These are phyloP conservation scores for Zaprionus capensis DNA, from an alignment of 1,140 invertebrate species.

Conservation along the genomic window DNA sequence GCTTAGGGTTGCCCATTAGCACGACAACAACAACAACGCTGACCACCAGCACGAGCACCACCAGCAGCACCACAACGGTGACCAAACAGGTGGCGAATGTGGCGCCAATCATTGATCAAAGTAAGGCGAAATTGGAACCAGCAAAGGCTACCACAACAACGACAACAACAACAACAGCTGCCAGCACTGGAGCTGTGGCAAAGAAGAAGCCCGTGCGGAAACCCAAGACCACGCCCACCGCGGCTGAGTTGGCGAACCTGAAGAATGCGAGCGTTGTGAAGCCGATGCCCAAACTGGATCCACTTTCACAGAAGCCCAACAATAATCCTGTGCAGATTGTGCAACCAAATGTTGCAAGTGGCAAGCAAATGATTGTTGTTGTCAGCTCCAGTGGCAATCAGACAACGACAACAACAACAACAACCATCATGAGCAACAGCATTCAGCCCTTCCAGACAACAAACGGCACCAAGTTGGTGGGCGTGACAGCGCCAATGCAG, in stretches of 20 bases:
- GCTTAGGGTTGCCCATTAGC: conserved; percentile 49
- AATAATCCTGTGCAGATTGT: conserved; percentile 82
- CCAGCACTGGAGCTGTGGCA: conserved; percentile 58
- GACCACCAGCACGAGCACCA: conserved; percentile 61
- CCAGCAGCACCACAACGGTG: conserved; percentile 63
- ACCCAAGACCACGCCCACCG: conserved; percentile 71
- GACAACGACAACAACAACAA: conserved; percentile 68
- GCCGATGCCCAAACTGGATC: conserved; percentile 79
- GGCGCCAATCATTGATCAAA: conserved; percentile 81
- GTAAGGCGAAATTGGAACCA: conserved; percentile 75
- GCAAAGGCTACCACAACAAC: conserved; percentile 46
- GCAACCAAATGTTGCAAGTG: conserved; percentile 80
- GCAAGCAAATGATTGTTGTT: conserved; percentile 76
- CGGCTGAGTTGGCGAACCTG: conserved; percentile 65
- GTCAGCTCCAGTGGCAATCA: conserved; percentile 53
- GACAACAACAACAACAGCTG: conserved; percentile 13
- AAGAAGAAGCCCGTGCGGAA: conserved; percentile 81
- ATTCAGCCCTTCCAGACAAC: conserved; percentile 82
- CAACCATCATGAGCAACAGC: conserved; percentile 76
- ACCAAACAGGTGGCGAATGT: conserved; percentile 83
- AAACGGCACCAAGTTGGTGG: conserved; percentile 85
- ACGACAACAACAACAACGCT: conserved; percentile 60
- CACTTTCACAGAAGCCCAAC: conserved; percentile 78
- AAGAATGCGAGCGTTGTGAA: conserved; percentile 81
- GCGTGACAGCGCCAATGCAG: conserved; percentile 83